Base-by-base conservation (phyloP, 2,888 invertebrate genomes). In the Acronicta leporina region DNA sequence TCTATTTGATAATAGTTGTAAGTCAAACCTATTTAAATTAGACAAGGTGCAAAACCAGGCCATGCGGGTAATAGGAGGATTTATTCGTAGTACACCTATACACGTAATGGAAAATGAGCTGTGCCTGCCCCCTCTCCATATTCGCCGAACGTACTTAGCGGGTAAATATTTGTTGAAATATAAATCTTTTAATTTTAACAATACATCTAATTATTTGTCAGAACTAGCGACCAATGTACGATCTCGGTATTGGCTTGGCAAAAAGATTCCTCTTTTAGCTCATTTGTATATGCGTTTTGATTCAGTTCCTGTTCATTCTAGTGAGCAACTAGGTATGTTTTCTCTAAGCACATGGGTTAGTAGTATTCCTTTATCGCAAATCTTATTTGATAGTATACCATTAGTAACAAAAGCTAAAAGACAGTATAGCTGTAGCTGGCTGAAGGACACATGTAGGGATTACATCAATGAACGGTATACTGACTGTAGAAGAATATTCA, bases 1-100 rank as follows among this genome's bases (percentile, higher is more conserved):
- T 20, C 20, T 48, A 13, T 48, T 20, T 38, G 48, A 38, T 30
- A 48, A 48, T 48, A 35, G 48, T 13, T 48, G 33, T 20, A 35
- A 48, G 6, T 13, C 44, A 13, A 13, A 44, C n/a, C n/a, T 44
- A 13, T 0, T 7, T 7, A 44, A 44, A 44, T 15, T 42, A 42
- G 41, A 42, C 16, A 42, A 16, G 41, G 2, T 42, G 3, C 41
- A 42, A 42, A n/a, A n/a, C n/a, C n/a, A n/a, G n/a, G n/a, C n/a
- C n/a, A n/a, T n/a, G n/a, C n/a, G n/a, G n/a, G n/a, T n/a, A n/a
- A n/a, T n/a, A n/a, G n/a, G n/a, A n/a, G n/a, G n/a, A n/a, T n/a
- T n/a, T n/a, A n/a, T n/a, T n/a, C n/a, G n/a, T n/a, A n/a, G n/a
- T n/a, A n/a, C n/a, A n/a, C n/a, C n/a, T n/a, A n/a, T n/a, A n/a